Conservation (phyloP, 2,888 invertebrate genomes). For the Lypha dubia region DNA sequence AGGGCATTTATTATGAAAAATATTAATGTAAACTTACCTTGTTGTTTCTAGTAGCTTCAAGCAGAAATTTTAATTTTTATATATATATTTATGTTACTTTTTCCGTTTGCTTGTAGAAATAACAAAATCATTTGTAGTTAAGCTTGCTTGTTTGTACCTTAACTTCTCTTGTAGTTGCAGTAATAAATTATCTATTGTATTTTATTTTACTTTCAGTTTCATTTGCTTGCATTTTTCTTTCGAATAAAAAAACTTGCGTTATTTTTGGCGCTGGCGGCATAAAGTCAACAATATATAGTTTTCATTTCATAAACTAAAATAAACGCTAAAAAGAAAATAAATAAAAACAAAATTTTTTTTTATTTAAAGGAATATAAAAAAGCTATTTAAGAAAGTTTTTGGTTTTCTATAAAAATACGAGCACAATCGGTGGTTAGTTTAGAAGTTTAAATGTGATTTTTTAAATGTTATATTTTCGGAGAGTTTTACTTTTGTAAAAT, state of each 20-base stretch:
- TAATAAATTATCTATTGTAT: conserved; percentile 42
- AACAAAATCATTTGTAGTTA: conserved; percentile 17
- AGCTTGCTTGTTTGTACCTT: background rate
- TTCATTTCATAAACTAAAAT: conserved; percentile 49
- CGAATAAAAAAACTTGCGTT: background rate
- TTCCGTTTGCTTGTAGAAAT: conserved; percentile 6
- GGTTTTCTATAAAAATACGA: background rate
- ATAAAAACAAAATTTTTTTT: background rate
- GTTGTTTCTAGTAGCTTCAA: background rate
- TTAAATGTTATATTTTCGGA: background rate
- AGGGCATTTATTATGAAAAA: background rate
- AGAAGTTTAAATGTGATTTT: background rate
- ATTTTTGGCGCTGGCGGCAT: conserved; percentile 47
- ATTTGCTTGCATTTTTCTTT: conserved; percentile 22
- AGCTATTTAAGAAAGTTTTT: background rate
- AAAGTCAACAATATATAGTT: conserved; percentile 59
- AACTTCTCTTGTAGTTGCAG: conserved; percentile 27
- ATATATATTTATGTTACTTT: conserved; percentile 9
- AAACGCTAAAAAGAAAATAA: conserved; percentile 29
- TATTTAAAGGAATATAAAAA: conserved; percentile 1
- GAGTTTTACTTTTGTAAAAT: background rate
- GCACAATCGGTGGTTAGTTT: background rate
- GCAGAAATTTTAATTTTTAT: conserved; percentile 5
- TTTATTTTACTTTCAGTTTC: conserved; percentile 14
- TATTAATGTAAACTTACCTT: conserved; percentile 22